Evolutionary conservation across 2,113 vertebrate species (phyloP), one percentile per base, ranked within the genome.

Genomic region (Zapus hudsonius): DNA sequence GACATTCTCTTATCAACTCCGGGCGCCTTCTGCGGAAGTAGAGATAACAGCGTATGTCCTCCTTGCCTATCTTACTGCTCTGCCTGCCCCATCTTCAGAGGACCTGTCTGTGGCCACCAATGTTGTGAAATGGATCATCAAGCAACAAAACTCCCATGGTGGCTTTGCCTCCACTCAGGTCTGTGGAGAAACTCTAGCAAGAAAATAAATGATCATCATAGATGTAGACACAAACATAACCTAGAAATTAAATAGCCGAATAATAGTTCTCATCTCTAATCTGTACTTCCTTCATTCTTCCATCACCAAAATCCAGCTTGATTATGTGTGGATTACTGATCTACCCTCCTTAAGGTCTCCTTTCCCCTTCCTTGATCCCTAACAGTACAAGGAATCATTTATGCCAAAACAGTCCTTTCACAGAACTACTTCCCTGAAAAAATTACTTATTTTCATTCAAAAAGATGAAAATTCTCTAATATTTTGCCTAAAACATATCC

Each of bases 131-230:
- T 99, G 98, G 98, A 96, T 99, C 42, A 89, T 69, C 40, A 97
- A 97, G 86, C 98, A 98, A 89, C 98, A 98, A 96, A 99, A 98
- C 86, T 93, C 98, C 0, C 97, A 96, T 0, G 98, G 98, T 0
- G 98, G 98, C 0, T 99, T 98, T 97, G 97, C 98, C 3, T 99
- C 98, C 81, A 99, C 98, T 52, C 98, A 99, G 98, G 98, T 98
- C 42, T 85, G 90, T 91, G 67, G 44, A 40, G 20, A 72, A 5
- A 73, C 31, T 38, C n/a, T 52, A 27, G 25, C 27, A 73, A n/a
- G 47, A 29, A 79, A 79, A 86, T n/a, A 74, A 57, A 42, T 78
- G 23, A 7, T 38, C 15, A 15, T 27, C 36, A 78, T 4, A 29
- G 11, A 23, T 5, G 9, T 27, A 73, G 19, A 83, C 3, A 73